Conservation (phyloP, 2,888 invertebrate genomes). For the Drosophila acutilabella region DNA sequence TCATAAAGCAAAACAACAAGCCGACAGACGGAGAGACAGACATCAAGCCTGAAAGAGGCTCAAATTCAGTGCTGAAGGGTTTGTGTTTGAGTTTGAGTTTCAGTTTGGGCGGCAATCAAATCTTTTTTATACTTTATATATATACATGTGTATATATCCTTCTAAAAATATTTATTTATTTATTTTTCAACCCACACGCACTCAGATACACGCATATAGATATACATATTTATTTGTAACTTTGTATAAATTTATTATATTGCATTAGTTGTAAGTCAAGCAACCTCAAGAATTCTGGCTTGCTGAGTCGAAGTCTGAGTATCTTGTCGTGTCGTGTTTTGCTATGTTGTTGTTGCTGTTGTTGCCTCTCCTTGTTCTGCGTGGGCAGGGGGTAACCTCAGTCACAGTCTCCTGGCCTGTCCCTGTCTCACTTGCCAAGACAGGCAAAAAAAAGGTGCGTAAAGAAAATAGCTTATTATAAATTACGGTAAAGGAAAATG, state of each 20-base stretch:
- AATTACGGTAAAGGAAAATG: constrained; percentile 68
- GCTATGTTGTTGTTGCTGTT: constrained; percentile 9
- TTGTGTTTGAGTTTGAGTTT: neutral
- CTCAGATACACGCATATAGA: constrained; percentile 18
- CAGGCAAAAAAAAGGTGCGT: constrained; percentile 64
- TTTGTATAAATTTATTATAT: constrained; percentile 83
- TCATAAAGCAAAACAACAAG: constrained; percentile 68
- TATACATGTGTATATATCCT: constrained; percentile 58
- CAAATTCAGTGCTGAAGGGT: constrained; percentile 53
- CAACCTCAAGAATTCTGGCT: constrained; percentile 56
- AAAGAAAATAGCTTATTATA: constrained; percentile 76
- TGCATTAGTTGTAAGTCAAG: constrained; percentile 82
- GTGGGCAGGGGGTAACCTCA: constrained; percentile 64
- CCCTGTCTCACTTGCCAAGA: constrained; percentile 5
- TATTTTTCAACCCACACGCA: constrained; percentile 66
- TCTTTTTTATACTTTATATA: constrained; percentile 33
- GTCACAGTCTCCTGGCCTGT: neutral
- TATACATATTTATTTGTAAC: constrained; percentile 73
- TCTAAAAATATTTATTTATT: constrained; percentile 81
- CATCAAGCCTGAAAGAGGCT: constrained; percentile 24
- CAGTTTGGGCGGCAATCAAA: constrained; percentile 58
- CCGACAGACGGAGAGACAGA: constrained; percentile 31
- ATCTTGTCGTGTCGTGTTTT: constrained; percentile 33
- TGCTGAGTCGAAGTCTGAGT: constrained; percentile 33
- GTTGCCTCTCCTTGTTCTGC: constrained; percentile 37